A percentile compares a stretch with the other conserved stretches of the same genome.
phyloP scores from a whole-genome alignment of 2,797 vertebrate species.

The Crypturellus tataupa region DNA sequence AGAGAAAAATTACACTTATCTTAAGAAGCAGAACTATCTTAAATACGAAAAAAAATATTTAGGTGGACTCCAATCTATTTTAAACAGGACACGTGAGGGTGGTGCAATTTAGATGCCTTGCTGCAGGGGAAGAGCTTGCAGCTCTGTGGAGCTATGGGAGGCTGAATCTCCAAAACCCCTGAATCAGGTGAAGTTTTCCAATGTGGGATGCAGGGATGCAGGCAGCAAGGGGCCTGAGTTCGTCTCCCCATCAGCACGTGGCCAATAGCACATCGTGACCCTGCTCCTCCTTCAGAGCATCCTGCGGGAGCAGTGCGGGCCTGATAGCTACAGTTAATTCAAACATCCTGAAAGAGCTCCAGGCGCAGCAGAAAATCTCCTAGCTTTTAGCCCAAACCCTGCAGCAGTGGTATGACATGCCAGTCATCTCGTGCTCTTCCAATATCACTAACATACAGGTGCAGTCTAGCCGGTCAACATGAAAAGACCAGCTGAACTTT shows the following conservation, averaged over 20 bases:
- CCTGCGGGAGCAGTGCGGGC: too few relatives aligned
- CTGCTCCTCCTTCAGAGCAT: neutral
- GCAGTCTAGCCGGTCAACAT: neutral
- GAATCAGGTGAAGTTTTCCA: neutral
- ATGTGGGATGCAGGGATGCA: too few relatives aligned
- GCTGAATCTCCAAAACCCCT: neutral
- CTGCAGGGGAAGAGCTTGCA: neutral
- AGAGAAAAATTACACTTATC: neutral
- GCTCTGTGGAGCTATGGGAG: accelerated
- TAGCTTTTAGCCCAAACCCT: neutral
- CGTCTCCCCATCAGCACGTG: too few relatives aligned
- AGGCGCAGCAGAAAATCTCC: too few relatives aligned
- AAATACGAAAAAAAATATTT: neutral
- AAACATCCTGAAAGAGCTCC: too few relatives aligned
- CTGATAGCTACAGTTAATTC: too few relatives aligned
- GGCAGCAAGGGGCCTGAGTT: too few relatives aligned
- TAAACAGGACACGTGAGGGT: neutral
- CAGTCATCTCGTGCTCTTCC: too few relatives aligned
- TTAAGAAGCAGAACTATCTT: neutral
- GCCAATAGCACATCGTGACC: too few relatives aligned
- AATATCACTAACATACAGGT: neutral
- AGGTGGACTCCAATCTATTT: neutral
- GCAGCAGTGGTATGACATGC: neutral
- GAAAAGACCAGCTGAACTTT: neutral
- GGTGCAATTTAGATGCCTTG: accelerated